Percentiles rank a stretch among this genome's conserved stretches.
Conservation (phyloP, 1,140 invertebrate genomes). For the Calosoma granatense region DNA sequence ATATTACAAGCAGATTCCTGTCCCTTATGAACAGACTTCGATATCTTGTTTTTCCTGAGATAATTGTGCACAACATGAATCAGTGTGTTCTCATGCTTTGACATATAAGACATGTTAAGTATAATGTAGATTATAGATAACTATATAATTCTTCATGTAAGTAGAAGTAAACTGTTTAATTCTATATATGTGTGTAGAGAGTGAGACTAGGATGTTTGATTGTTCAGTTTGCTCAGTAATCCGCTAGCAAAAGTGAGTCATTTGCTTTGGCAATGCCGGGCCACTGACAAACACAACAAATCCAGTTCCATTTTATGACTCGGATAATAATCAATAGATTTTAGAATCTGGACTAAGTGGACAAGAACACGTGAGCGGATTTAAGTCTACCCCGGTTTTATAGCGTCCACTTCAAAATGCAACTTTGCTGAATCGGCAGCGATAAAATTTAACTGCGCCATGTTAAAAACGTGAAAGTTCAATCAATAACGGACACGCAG, state of each 20-base stretch:
- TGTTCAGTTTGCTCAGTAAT: too few relatives aligned
- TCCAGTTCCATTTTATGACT: background rate
- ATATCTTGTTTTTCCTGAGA: too few relatives aligned
- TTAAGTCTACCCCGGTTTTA: background rate
- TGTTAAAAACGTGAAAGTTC: constrained; percentile 1
- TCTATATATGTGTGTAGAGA: too few relatives aligned
- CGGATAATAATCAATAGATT: constrained; percentile 8
- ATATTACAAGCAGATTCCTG: too few relatives aligned
- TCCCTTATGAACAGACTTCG: too few relatives aligned
- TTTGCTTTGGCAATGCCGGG: background rate
- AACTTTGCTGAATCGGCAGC: constrained; percentile 4
- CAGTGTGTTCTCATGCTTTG: too few relatives aligned
- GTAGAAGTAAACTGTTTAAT: too few relatives aligned
- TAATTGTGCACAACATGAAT: too few relatives aligned
- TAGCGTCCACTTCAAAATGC: constrained; percentile 4
- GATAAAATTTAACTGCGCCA: constrained; percentile 6
- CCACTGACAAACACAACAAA: background rate
- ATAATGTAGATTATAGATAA: too few relatives aligned
- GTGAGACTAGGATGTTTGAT: too few relatives aligned
- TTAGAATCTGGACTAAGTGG: constrained; percentile 1
- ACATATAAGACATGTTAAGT: too few relatives aligned
- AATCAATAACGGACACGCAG: background rate
- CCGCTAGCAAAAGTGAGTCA: background rate
- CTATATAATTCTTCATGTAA: too few relatives aligned
- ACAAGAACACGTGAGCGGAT: background rate